phyloP scores from a whole-genome alignment of 2,797 vertebrate species.

The Delichon dasypus region DNA sequence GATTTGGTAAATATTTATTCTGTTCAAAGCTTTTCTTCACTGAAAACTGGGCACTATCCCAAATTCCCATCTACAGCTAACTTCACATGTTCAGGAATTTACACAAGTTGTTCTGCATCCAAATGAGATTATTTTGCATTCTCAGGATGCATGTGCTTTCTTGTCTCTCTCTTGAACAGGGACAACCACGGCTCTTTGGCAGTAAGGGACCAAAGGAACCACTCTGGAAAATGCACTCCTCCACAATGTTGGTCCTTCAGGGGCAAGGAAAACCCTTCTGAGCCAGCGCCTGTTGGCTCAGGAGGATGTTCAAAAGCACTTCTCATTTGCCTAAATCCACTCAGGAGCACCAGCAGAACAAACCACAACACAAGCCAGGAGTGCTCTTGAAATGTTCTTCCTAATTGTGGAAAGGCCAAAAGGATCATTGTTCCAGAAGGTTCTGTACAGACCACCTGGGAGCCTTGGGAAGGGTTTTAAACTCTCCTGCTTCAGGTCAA shows the following conservation, averaged over 20 bases:
- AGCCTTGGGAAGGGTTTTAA: background rate
- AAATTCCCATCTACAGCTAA: constrained; percentile 2
- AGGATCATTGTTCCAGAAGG: background rate
- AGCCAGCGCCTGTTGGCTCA: background rate
- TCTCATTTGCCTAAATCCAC: background rate
- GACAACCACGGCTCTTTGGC: background rate
- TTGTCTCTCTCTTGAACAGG: background rate
- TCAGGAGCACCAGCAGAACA: background rate
- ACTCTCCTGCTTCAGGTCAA: background rate
- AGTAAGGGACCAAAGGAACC: background rate
- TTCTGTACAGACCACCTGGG: background rate
- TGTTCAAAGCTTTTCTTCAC: constrained; percentile 30
- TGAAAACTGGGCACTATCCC: constrained; percentile 35
- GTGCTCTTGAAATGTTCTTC: background rate
- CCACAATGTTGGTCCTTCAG: background rate
- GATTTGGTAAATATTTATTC: constrained; percentile 59
- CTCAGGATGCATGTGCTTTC: background rate
- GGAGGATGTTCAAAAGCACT: background rate
- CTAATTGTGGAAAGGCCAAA: background rate
- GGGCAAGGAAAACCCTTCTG: background rate
- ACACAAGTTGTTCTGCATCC: constrained; percentile 37
- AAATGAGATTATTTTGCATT: constrained; percentile 32
- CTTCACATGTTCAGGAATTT: constrained; percentile 5
- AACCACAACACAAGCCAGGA: background rate
- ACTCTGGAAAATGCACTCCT: background rate